Percentiles rank a stretch among this genome's conserved stretches.
These are phyloP conservation scores for Iselma pallidipennis DNA, from an alignment of 2,888 invertebrate species.

Conservation along the genomic window DNA sequence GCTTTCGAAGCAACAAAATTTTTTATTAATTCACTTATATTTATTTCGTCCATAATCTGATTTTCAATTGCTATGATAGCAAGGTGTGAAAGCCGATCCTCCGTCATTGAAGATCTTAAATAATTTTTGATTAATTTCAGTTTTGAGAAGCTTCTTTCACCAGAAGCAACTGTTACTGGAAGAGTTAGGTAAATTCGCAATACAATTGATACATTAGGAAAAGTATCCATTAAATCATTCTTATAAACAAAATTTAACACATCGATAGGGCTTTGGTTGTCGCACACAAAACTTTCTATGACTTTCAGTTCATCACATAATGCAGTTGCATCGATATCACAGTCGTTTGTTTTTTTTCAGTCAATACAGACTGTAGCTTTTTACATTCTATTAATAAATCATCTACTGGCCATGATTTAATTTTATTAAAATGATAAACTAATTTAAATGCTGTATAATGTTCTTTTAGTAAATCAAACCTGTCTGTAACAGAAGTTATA, in stretches of 20 bases:
- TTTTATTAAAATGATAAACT: too few relatives aligned
- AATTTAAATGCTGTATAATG: too few relatives aligned
- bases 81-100: background rate
- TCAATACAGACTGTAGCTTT: background rate
- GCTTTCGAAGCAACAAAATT: background rate
- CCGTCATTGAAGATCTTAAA: conserved; percentile 3
- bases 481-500: too few relatives aligned
- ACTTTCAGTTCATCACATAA: background rate
- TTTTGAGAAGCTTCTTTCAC: conserved; percentile 13
- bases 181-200: conserved; percentile 6
- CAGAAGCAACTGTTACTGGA: background rate
- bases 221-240: background rate
- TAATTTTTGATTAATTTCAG: conserved; percentile 12
- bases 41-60: background rate
- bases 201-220: conserved; percentile 6
- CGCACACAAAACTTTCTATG: background rate
- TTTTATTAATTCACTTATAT: background rate
- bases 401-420: background rate
- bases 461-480: too few relatives aligned
- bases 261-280: background rate
- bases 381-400: background rate
- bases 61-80: conserved; percentile 3
- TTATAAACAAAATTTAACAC: background rate
- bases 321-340: background rate
- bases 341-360: background rate